Evolutionary conservation across 2,888 invertebrate species (phyloP), one percentile per base, ranked within the genome.

Genomic region (Phania funesta): DNA sequence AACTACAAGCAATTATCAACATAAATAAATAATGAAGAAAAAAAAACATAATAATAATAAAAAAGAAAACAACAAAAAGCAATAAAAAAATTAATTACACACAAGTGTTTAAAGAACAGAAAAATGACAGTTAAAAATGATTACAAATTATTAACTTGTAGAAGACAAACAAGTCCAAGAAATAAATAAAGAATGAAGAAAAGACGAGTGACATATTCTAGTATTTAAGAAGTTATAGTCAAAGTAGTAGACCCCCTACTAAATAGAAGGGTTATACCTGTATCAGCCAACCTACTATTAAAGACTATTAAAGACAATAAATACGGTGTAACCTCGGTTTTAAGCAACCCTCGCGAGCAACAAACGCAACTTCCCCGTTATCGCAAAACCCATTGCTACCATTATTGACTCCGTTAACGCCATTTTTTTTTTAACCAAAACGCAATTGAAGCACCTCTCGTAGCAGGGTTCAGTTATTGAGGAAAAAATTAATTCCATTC

Each of bases 1-100:
- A 77, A 77, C 73, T 64, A 68, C 67, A 77, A 68, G 65, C 73
- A 73, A 81, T 77, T 81, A 73, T 60, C 67, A 77, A 62, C 76
- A 77, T 73, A 77, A 81, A 44, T 62, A 41, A 77, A 65, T 8
- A 75, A 71, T 46, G n/a, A 73, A 65, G 20, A 32, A 67, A 29
- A 54, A 35, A 18, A 67, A 26, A 20, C 16, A 3, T 29, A 20
- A 41, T n/a, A n/a, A n/a, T n/a, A 38, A 67, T 1, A 22, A n/a
- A 22, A 58, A 58, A 5, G 56, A 56, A 20, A 75, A 68, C 29
- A 29, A 64, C 52, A 60, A 24, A 41, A 41, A 16, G 7, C 16
- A 71, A 20, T 2, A 70, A 60, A 54, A 2, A 58, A 58, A 60
- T 70, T 62, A 73, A 77, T 81, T 77, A 77, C 67, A 77, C 67